Conservation (phyloP, 1,140 invertebrate genomes). For the Lepidurus packardi region DNA sequence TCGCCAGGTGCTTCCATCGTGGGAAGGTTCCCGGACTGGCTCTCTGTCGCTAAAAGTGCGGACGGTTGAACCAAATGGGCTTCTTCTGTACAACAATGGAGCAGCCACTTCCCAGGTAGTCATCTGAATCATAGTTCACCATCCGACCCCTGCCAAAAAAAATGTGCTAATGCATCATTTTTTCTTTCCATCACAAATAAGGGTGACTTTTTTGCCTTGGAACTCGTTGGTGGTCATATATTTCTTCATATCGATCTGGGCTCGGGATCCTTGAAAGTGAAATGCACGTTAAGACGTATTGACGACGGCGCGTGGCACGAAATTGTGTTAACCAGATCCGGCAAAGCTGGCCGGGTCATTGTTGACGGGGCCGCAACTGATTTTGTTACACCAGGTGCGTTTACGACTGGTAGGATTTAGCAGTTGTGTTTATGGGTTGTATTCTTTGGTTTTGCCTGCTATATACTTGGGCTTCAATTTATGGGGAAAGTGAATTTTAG, state of each 20-base stretch:
- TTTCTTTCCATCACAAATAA: slow-evolving; percentile 42
- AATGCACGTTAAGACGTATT: slow-evolving; percentile 70
- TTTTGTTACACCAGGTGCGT: slow-evolving; percentile 75
- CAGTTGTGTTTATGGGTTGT: neutral
- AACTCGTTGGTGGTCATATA: slow-evolving; percentile 86
- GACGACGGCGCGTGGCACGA: slow-evolving; percentile 91
- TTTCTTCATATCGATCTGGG: slow-evolving; percentile 87
- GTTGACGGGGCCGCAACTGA: slow-evolving; percentile 84
- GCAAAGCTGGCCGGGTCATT: slow-evolving; percentile 74
- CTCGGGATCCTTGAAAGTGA: slow-evolving; percentile 77
- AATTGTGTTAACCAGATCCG: slow-evolving; percentile 69
- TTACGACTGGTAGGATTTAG: neutral
- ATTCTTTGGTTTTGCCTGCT: slow-evolving; percentile 9
- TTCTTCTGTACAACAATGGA: slow-evolving; percentile 87
- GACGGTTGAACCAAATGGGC: slow-evolving; percentile 87
- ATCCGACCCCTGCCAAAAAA: slow-evolving; percentile 14
- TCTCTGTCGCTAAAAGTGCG: slow-evolving; percentile 88
- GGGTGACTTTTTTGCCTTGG: slow-evolving; percentile 87
- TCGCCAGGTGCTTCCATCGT: slow-evolving; percentile 70
- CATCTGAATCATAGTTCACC: slow-evolving; percentile 25
- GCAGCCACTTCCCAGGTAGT: slow-evolving; percentile 43
- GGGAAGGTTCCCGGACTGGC: slow-evolving; percentile 77
- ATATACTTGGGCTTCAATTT: neutral
- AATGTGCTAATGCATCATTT: slow-evolving; percentile 20
- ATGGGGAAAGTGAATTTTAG: slow-evolving; percentile 48